Base-by-base conservation (phyloP, 2,888 invertebrate genomes). In the Caenorhabditis sulstoni region DNA sequence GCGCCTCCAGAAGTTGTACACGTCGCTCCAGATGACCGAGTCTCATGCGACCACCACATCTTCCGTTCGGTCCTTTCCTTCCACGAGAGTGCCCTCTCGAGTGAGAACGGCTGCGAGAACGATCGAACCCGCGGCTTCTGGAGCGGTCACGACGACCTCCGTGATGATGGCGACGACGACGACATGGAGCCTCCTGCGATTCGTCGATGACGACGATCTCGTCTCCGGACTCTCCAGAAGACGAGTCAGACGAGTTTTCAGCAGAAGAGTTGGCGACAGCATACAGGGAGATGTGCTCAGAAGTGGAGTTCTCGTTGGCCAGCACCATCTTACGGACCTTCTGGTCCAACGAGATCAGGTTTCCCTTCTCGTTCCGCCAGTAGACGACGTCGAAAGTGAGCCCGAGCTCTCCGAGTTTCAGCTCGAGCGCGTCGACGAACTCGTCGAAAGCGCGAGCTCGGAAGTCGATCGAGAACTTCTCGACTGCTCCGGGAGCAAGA, bases 321-420 rank as follows among this genome's bases (percentile, higher is more conserved):
- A 12, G 23, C 14, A 67, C 16, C 37, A 67, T 58, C 14, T 37
- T 49, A 9, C 37, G 50, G 0, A 29, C 29, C 8, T 62, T 71
- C 22, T 49, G 39, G 1, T 29, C 18, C 20, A 71, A n/a, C 8
- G 62, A 62, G 47, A 71, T 62, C 23, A 71, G 18, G 35, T 71
- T 71, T 37, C 71, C 71, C 18, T 45, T 53, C 39, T 62, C 55
- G 57, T 71, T 71, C 55, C 45, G 62, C 55, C 71, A 71, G 64
- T 18, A 71, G 18, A 71, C 39, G 20, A 71, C 44, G 37, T 71
- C 41, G 2, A 62, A 29, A 14, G 20, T 57, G 16, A 71, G 57
- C 2, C 71, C 71, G 35, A 71, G 57, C 14, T 64, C 71, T 20
- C 71, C 71, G 11, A 71, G 39, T 55, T 57, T 62, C 37, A 57